phyloP scores from a whole-genome alignment of 2,797 vertebrate genomes.

The Loriculus beryllinus region DNA sequence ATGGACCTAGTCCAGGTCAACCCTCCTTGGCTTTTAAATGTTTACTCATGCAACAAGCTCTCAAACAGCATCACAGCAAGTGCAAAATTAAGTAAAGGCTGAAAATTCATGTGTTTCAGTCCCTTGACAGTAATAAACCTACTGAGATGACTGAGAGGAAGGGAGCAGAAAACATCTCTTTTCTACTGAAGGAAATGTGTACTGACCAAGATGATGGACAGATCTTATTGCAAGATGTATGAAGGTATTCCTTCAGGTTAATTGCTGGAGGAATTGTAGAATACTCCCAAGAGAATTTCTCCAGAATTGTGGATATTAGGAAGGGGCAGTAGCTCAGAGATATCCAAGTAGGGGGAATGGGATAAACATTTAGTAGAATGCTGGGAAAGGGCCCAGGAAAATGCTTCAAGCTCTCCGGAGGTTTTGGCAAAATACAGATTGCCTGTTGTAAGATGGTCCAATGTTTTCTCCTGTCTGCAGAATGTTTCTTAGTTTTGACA shows the following conservation, averaged over 20 bases:
- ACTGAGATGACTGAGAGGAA: neutral
- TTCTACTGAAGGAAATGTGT: neutral
- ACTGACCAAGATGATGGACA: neutral
- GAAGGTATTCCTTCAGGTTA: neutral
- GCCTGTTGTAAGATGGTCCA: neutral
- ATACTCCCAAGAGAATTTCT: neutral
- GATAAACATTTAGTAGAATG: neutral
- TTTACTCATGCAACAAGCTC: neutral
- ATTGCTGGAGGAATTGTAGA: neutral
- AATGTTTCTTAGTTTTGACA: conserved; percentile 11
- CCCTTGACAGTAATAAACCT: neutral
- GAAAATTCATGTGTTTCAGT: neutral
- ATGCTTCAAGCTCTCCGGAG: neutral
- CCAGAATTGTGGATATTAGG: neutral
- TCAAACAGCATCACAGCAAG: neutral
- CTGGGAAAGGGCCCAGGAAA: neutral
- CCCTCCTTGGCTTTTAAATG: neutral
- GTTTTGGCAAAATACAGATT: neutral
- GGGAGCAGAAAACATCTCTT: accelerated
- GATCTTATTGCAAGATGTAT: neutral
- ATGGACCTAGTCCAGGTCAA: neutral
- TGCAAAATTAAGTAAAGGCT: neutral
- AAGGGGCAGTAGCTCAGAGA: neutral
- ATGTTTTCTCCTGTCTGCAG: neutral
- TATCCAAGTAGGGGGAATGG: neutral